Conservation (phyloP, 2,888 invertebrate genomes). For the Coremacera marginata region DNA sequence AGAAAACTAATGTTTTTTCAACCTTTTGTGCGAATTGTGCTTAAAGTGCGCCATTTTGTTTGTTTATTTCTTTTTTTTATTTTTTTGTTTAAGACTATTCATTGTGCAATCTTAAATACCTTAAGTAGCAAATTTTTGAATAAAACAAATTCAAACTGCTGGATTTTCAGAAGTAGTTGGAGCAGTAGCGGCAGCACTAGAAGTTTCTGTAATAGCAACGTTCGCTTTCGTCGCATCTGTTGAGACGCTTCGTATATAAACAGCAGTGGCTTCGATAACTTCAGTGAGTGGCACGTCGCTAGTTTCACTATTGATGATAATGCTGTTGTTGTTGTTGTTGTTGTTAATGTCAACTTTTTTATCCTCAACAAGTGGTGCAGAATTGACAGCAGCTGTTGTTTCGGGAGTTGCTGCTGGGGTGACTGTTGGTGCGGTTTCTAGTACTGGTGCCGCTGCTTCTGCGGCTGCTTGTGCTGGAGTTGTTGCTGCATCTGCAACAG, state of each 20-base stretch:
- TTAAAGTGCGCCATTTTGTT: constrained; percentile 5
- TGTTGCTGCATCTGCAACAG: background rate
- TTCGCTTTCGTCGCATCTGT: constrained; percentile 46
- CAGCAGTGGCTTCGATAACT: constrained; percentile 58
- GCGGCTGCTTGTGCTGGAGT: background rate
- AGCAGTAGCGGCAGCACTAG: background rate
- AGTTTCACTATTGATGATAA: constrained; percentile 12
- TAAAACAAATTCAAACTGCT: background rate
- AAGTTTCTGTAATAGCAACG: constrained; percentile 18
- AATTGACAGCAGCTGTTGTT: constrained; percentile 12
- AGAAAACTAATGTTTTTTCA: constrained; percentile 32
- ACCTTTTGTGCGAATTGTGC: constrained; percentile 7
- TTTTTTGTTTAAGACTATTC: background rate
- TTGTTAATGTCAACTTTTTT: constrained; percentile 48
- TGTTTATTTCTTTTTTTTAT: background rate
- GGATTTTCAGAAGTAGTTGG: constrained; percentile 1
- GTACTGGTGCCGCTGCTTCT: constrained; percentile 12
- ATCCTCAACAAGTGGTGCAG: constrained; percentile 25
- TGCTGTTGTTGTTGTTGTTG: constrained; percentile 39
- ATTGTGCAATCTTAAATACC: constrained; percentile 6
- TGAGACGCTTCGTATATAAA: constrained; percentile 50
- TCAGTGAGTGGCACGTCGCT: constrained; percentile 54
- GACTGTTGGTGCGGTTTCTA: constrained; percentile 17
- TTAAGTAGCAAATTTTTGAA: background rate
- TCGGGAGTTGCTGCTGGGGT: constrained; percentile 4